A percentile compares a stretch with the other conserved stretches of the same genome.
Conservation (phyloP, 2,888 invertebrate genomes). For the Sepioteuthis lessoniana region DNA sequence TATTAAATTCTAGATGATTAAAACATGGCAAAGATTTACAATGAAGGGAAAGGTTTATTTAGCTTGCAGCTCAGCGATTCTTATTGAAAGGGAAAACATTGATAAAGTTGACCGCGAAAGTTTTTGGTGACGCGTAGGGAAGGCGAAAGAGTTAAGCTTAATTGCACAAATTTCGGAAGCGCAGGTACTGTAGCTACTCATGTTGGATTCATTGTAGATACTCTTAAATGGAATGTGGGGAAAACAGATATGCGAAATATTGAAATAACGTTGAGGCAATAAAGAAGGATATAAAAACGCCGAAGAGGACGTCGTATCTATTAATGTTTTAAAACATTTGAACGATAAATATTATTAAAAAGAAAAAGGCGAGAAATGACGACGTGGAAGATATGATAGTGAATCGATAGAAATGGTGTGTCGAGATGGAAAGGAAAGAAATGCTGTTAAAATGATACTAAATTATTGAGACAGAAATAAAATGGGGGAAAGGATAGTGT, state of each 20-base stretch:
- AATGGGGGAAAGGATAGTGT: neutral
- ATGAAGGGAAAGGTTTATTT: neutral
- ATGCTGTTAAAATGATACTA: neutral
- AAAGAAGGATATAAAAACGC: neutral
- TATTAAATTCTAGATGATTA: neutral
- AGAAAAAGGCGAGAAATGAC: neutral
- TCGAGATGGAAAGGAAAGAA: neutral
- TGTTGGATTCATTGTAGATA: neutral
- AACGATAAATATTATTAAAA: neutral
- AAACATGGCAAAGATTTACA: neutral
- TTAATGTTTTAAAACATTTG: neutral
- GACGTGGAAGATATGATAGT: neutral
- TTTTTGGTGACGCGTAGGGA: neutral
- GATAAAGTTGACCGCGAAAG: neutral
- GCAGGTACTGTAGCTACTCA: no score
- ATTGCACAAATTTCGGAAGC: neutral
- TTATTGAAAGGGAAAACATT: neutral
- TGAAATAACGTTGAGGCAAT: neutral
- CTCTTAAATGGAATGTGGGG: neutral
- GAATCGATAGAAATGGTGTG: neutral
- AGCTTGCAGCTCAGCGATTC: neutral
- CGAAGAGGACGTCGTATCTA: neutral
- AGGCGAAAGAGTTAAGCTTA: neutral
- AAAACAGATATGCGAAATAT: neutral
- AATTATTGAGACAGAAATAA: neutral